Evolutionary conservation across 2,113 vertebrate genomes (phyloP), one percentile per base, ranked within the genome.

Genomic region (Lagopus leucura): DNA sequence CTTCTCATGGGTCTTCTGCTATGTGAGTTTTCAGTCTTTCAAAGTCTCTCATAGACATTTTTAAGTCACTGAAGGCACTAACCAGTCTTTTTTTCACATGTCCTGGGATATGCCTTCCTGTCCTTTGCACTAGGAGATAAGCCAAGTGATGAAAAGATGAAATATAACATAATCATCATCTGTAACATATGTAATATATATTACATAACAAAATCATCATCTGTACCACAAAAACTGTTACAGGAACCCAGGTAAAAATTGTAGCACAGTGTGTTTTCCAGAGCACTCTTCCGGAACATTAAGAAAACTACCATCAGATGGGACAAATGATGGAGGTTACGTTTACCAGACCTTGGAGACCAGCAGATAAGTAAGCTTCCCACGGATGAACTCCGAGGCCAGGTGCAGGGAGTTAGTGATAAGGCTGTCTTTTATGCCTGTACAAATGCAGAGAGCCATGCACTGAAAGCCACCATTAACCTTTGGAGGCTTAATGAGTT

Each of bases 401-500:
- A 83, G 75, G 58, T 80, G 55, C 36, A 70, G 75, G 28, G 60
- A 7, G 1, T 36, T 43, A 67, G 40, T 64, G 85, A 94, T 94
- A 92, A 94, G 82, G 17, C n/a, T 80, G 75, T 80, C 38, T 74
- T 80, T 93, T 93, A 63, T 47, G 64, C 67, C 60, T 73, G 6
- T 45, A 45, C 27, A 85, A 90, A 91, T 0, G 0, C 60, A 70
- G 72, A 74, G 8, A 32, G 34, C 28, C 21, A 25, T 25, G 48
- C 36, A 55, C 11, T 54, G 60, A 80, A 76, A 90, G n/a, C 38
- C 47, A 80, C 15, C n/a, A 74, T 90, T 94, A 93, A 83, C 50
- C 25, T 66, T 34, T 66, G 50, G 32, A 73, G 27, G 69, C 63
- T 96, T 91, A 91, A 81, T 81, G 72, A 96, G 28, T 81, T 74